Evolutionary conservation across 2,113 vertebrate species (phyloP).

Genomic region (Junco hyemalis): DNA sequence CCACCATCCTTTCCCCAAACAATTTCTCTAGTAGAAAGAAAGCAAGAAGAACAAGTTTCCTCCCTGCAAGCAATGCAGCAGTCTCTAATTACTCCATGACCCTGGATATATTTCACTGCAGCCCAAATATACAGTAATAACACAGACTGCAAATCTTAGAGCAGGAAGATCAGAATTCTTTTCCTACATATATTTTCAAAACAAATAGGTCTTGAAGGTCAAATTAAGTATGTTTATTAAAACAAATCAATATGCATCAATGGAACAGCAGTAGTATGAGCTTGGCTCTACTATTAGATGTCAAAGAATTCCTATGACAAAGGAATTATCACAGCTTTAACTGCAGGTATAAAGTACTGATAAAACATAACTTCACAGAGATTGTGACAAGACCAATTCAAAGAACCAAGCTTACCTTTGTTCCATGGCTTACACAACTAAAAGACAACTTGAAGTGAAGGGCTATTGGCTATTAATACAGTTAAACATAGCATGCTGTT

Average conservation of each 20-base stretch:
- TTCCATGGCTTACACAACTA: not conserved
- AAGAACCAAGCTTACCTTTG: not conserved
- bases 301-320: not conserved
- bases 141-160: not conserved
- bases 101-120: not conserved
- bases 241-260: not conserved
- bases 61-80: not conserved
- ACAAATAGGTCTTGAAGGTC: not conserved
- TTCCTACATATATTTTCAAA: not conserved
- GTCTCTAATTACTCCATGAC: not conserved
- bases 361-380: not conserved
- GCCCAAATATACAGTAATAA: not conserved
- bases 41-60: conserved; percentile 1
- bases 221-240: not conserved
- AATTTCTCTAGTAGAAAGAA: not conserved
- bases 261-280: not conserved
- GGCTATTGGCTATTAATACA: not conserved
- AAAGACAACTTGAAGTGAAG: not conserved
- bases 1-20: not conserved
- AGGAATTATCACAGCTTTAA: not conserved
- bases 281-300: not conserved
- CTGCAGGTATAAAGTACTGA: not conserved
- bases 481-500: not conserved
- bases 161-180: not conserved
- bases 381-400: not conserved